Evolutionary conservation across 2,113 vertebrate genomes (phyloP), one percentile per base, ranked within the genome.

Genomic region (Sterrhoptilus dennistouni): DNA sequence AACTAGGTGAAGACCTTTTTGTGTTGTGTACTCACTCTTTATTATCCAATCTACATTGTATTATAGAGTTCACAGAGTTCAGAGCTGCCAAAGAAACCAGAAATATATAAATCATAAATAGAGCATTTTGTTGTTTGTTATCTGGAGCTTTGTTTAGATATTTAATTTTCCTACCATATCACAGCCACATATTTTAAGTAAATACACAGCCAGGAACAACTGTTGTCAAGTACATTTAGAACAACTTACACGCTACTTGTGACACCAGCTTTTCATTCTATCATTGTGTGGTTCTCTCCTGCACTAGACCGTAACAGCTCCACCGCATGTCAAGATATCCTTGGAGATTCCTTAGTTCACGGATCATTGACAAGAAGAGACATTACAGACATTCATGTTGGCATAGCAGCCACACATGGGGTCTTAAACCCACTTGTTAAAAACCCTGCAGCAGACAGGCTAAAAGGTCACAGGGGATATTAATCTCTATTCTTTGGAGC

Each of bases 401-500:
- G 83, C 35, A 42, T 27, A 93, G 78, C 87, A 94, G 91, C 92
- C 85, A 90, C 90, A 91, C 47, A 52, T 70, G 47, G 82, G 86
- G 66, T 83, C 85, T 90, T 68, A 92, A 94, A 42, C 57, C 91
- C 80, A 93, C 92, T 92, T 77, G 91, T 95, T 95, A 93, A 95
- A 97, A 95, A 68, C 78, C 76, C 80, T 93, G 85, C 90, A 94
- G 93, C 66, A 93, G 70, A 70, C 33, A 69, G 52, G 77, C 90
- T 93, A 66, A 95, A 86, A 92, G 93, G 94, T 95, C 92, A 87
- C 84, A 71, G 82, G 93, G 85, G 87, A 95, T 91, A 96, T 93
- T 95, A 95, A 93, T 91, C 84, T 88, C 90, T 87, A 63, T 86
- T 94, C 91, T 95, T 93, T n/a, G 80, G 65, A 94, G 79, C 72